Conservation (phyloP, 2,113 vertebrate genomes). For the Macaca mulatta region DNA sequence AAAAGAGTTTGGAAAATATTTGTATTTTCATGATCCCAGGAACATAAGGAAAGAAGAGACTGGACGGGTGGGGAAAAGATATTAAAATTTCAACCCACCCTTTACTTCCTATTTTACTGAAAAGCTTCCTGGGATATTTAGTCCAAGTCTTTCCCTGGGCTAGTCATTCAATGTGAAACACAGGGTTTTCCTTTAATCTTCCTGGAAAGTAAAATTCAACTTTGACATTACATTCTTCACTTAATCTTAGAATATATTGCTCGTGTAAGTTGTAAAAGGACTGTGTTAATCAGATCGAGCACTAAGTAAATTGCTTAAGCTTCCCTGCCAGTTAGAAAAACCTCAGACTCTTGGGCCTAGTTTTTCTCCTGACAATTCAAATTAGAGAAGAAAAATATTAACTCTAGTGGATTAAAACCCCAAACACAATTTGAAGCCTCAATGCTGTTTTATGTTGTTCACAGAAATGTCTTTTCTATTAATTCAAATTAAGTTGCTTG, state of each 20-base stretch:
- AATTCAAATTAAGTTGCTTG: not conserved
- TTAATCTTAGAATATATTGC: not conserved
- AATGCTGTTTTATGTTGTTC: not conserved
- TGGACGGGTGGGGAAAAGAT: not conserved
- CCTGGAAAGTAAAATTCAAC: not conserved
- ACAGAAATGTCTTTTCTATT: not conserved
- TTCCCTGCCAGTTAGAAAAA: not conserved
- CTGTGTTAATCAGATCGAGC: not conserved
- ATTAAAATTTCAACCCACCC: not conserved
- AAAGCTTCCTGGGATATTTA: not conserved
- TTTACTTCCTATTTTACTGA: not conserved
- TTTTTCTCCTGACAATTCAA: constrained; percentile 33
- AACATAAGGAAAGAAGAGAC: not conserved
- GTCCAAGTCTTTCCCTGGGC: not conserved
- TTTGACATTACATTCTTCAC: not conserved
- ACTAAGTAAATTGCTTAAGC: not conserved
- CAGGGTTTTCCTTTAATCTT: not conserved
- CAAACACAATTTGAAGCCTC: not conserved
- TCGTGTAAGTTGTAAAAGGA: not conserved
- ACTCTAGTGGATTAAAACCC: not conserved
- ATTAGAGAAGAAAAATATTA: constrained; percentile 36
- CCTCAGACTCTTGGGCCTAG: not conserved
- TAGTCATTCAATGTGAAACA: not conserved
- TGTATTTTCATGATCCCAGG: not conserved
- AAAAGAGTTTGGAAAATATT: not conserved